Evolutionary conservation across 2,888 invertebrate genomes (phyloP).

Genomic region (Cantharis nigra): DNA sequence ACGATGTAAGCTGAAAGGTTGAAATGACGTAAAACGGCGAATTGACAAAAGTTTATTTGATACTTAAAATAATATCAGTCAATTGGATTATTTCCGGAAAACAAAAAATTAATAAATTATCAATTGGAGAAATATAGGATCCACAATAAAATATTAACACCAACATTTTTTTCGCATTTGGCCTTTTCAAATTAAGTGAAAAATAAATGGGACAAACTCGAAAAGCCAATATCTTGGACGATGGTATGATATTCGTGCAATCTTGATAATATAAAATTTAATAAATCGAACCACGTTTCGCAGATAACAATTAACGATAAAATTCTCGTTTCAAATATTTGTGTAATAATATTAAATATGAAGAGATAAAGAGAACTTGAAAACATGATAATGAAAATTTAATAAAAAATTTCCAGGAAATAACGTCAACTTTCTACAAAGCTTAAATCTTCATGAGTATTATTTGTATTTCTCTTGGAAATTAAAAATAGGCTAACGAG

Average conservation of each 20-base stretch:
- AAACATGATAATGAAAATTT: background rate
- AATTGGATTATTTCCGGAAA: slow-evolving; percentile 5
- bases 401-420: background rate
- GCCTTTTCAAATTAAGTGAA: background rate
- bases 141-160: background rate
- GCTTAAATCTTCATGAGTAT: background rate
- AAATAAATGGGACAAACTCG: background rate
- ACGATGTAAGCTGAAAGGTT: slow-evolving; percentile 19
- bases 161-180: background rate
- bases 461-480: background rate
- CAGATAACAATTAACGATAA: background rate
- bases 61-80: background rate
- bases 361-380: background rate
- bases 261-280: background rate
- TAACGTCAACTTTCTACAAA: background rate
- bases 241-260: background rate
- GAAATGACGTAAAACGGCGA: slow-evolving; percentile 21
- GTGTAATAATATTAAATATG: background rate
- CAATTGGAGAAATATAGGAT: background rate
- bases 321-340: background rate
- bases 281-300: background rate
- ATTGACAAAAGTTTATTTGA: background rate
- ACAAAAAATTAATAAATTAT: background rate
- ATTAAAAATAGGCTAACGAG: background rate
- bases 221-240: background rate